Percentiles rank a stretch among this genome's conserved stretches.
Evolutionary conservation across 2,888 invertebrate species (phyloP).

Genomic region (Cepaea hortensis): DNA sequence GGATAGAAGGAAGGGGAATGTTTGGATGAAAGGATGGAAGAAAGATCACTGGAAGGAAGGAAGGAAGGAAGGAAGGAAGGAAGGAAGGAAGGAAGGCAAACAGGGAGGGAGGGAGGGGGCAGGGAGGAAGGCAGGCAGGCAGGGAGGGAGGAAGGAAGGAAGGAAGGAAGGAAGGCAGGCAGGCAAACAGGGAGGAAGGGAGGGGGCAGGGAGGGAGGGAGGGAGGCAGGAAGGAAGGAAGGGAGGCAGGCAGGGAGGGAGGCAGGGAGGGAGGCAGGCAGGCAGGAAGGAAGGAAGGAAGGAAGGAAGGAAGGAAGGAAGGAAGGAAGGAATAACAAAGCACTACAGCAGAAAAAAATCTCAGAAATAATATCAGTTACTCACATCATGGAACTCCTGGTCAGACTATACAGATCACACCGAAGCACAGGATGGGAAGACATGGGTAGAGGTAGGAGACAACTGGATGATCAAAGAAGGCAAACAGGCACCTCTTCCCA

Average conservation of each 20-base stretch:
- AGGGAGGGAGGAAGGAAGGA: not conserved
- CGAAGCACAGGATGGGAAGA: no score
- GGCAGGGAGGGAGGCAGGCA: not conserved
- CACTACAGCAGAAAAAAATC: no score
- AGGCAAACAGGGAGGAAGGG: not conserved
- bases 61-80: constrained; percentile 1
- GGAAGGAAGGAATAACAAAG: not conserved
- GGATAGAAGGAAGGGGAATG: no score
- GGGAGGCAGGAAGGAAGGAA: not conserved
- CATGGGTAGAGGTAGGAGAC: no score
- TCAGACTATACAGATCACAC: no score
- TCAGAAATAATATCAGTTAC: no score
- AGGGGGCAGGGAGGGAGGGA: not conserved
- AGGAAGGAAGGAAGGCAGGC: not conserved
- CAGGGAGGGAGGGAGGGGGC: not conserved
- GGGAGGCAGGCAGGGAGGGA: not conserved
- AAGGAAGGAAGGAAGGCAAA: constrained; percentile 11
- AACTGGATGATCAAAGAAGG: no score
- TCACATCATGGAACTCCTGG: no score
- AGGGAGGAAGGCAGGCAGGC: not conserved
- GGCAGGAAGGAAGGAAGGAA: not conserved
- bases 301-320: not conserved
- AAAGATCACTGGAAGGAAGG: not conserved
- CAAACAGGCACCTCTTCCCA: no score
- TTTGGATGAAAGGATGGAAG: not conserved